Base-by-base conservation (phyloP, 2,797 vertebrate genomes). In the Crypturellus tataupa region DNA sequence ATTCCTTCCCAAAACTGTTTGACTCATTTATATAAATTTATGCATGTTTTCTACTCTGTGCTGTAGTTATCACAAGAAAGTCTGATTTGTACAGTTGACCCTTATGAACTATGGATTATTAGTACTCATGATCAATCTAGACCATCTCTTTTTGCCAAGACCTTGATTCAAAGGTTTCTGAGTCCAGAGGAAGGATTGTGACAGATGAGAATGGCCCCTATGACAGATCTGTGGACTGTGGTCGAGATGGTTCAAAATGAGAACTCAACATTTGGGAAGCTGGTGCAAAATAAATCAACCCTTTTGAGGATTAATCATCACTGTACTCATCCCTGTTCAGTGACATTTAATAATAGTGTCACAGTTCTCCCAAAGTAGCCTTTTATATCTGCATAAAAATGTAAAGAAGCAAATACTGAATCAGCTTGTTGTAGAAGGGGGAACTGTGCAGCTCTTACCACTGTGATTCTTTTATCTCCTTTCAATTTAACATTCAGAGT, bases 401-500 rank as follows among this genome's bases (percentile, higher is more conserved):
- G 94, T 81, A 93, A 95, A 95, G 93, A 94, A 96, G 93, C 90
- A 97, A 95, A 97, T 95, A 95, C 85, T 49, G 89, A 86, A 96
- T 78, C 81, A 63, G 67, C 86, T 96, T 91, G 72, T 89, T 88
- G 85, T 85, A 94, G 95, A 96, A 83, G 90, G 87, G 83, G 93
- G 90, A 93, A 90, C 37, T 35, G 56, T 91, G 81, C 79, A 75
- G 93, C 39, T 89, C 92, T 96, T 92, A 73, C 94, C 73, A 79
- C 59, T 87, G 81, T 94, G 91, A 95, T 96, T 96, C 96, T 97
- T 97, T 97, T 95, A 96, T 96, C 92, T 97, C 83, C 92, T 94
- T 93, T 94, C 91, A 89, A 96, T 97, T 98, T 96, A 97, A 87
- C 93, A 97, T 97, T 97, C 97, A 95, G 93, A 91, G 94, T 76